Conservation (phyloP, 2,888 invertebrate species). For the Laothoe populi region DNA sequence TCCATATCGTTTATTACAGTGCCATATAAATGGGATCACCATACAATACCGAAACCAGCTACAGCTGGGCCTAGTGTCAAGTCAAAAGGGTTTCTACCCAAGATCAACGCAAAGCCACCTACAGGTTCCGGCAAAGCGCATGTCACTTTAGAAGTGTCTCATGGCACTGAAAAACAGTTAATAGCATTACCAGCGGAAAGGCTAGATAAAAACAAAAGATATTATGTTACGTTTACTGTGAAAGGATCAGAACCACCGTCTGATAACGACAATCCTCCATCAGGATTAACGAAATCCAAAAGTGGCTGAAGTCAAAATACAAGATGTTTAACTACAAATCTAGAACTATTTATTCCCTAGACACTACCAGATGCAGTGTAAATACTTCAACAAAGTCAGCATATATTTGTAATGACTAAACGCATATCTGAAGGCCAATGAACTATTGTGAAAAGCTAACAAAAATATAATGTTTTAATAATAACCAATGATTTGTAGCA, state of each 20-base stretch:
- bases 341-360: neutral
- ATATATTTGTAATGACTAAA: conserved; percentile 28
- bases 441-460: too few relatives aligned
- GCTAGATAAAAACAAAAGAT: conserved; percentile 94
- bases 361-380: conserved; percentile 27
- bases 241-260: conserved; percentile 88
- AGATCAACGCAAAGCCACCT: conserved; percentile 83
- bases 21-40: conserved; percentile 90
- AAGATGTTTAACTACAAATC: neutral
- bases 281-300: conserved; percentile 75
- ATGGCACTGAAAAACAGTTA: conserved; percentile 93
- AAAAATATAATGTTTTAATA: too few relatives aligned
- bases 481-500: too few relatives aligned
- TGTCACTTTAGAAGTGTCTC: conserved; percentile 92
- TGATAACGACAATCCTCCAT: conserved; percentile 78
- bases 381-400: neutral
- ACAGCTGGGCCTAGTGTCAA: conserved; percentile 74
- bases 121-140: conserved; percentile 74
- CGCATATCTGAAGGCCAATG: conserved; percentile 1
- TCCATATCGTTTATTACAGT: conserved; percentile 78
- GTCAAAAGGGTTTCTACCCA: conserved; percentile 87
- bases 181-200: conserved; percentile 95
- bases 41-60: conserved; percentile 90
- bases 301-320: conserved; percentile 52
- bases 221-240: conserved; percentile 96